phyloP scores from a whole-genome alignment of 2,113 vertebrate genomes.

The Anoura caudifer region DNA sequence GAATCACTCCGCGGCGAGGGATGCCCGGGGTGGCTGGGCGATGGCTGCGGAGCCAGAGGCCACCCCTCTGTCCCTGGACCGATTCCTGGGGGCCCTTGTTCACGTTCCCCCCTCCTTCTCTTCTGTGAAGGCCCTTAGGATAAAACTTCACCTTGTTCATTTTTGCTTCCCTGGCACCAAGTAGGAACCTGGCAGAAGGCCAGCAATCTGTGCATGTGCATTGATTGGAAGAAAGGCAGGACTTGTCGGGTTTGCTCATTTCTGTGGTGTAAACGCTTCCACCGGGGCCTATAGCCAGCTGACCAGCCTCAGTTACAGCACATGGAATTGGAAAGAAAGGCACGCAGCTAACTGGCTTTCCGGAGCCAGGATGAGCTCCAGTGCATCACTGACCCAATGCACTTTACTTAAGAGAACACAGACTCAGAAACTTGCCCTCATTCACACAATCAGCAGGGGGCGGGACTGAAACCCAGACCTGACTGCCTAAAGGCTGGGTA shows the following conservation, averaged over 20 bases:
- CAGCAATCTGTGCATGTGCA: neutral
- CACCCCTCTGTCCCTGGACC: neutral
- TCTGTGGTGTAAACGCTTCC: neutral
- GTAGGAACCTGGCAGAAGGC: neutral
- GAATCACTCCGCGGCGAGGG: neutral
- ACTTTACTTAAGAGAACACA: neutral
- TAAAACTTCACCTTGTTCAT: neutral
- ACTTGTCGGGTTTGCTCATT: neutral
- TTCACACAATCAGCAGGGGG: neutral
- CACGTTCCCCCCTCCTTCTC: neutral
- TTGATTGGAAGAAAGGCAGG: neutral
- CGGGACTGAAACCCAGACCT: neutral
- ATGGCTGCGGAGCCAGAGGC: neutral
- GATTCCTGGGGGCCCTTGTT: neutral
- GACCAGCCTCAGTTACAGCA: neutral
- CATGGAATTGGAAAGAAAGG: neutral
- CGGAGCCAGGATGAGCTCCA: neutral
- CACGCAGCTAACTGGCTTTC: neutral
- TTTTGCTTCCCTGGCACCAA: neutral
- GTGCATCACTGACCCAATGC: no score
- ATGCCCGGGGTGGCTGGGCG: accelerated
- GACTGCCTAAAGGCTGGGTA: accelerated
- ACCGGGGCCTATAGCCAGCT: neutral
- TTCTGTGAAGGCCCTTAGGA: neutral
- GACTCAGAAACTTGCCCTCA: neutral